Evolutionary conservation across 1,140 invertebrate species (phyloP), one percentile per base, ranked within the genome.

Genomic region (Trichonephila inaurata): DNA sequence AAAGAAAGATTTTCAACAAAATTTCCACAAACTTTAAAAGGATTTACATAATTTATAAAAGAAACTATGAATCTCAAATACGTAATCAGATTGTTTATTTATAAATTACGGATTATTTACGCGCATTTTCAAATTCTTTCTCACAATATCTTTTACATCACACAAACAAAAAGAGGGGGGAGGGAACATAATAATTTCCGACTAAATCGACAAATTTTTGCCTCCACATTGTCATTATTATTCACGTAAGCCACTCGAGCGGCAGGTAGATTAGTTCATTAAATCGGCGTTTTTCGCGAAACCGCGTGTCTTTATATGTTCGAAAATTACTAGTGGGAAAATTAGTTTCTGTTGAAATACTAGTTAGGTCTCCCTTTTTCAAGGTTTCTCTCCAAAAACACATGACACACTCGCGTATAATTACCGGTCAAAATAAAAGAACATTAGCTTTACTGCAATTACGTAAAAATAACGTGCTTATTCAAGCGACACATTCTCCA

Each of bases 391-490:
- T 44, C n/a, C 18, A 16, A 62, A 61, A 85, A 40, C 82, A 58
- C 62, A 89, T 87, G 61, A 28, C 58, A 61, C 69, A 92, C 24
- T 60, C 91, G 64, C 60, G n/a, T 72, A 72, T 92, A 92, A 92
- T 92, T 92, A 87, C 44, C 33, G 14, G 5, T 14, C 28, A 91
- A 66, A 40, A 91, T 83, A 28, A 85, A 58, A 92, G 82, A 92
- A 85, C 83, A 92, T 92, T 87, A 92, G 66, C 28, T 92, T 60
- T 66, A 44, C 51, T 24, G 83, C 81, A 92, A 92, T 87, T 92
- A 87, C 91, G 85, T 61, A 58, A 69, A 87, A 92, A 85, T 87
- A 87, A 83, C 91, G 91, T 92, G 91, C 64, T 92, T 87, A 92
- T 86, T 77, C 91, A 92, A 21, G 91, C 91, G 91, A 77, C 51